These are phyloP conservation scores for Lasioglossum marginatum DNA, from an alignment of 2,888 invertebrate species.

Conservation along the genomic window DNA sequence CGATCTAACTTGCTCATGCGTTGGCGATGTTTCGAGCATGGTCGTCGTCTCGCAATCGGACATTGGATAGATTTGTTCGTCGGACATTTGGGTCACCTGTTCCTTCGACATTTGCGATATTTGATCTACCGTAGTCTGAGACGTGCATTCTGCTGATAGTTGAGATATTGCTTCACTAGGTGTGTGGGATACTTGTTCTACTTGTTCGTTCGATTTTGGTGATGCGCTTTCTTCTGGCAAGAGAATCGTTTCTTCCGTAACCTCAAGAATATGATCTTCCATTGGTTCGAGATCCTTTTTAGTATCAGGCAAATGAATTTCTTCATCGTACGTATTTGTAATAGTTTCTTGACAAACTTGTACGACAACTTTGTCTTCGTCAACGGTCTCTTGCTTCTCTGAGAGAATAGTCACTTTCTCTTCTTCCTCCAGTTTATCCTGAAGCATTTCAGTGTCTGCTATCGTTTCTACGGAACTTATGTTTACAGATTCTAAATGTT, in stretches of 20 bases:
- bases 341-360: conserved; percentile 52
- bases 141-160: conserved; percentile 64
- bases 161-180: conserved; percentile 66
- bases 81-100: conserved; percentile 69
- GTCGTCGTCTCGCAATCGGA: conserved; percentile 74
- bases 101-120: conserved; percentile 52
- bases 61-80: conserved; percentile 75
- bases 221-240: conserved; percentile 61
- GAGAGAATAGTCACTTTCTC: conserved; percentile 39
- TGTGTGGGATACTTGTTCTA: conserved; percentile 59
- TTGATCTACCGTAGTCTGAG: conserved; percentile 58
- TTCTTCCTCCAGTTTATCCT: conserved; percentile 52
- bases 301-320: conserved; percentile 52
- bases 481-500: conserved; percentile 61
- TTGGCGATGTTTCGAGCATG: conserved; percentile 69
- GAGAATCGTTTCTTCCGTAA: conserved; percentile 61
- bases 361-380: conserved; percentile 39
- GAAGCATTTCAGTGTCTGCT: conserved; percentile 57
- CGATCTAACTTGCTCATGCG: conserved; percentile 64
- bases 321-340: conserved; percentile 65
- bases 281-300: conserved; percentile 56
- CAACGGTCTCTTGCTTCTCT: conserved; percentile 53
- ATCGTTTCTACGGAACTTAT: conserved; percentile 59
- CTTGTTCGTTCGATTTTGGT: conserved; percentile 61
- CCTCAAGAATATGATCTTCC: conserved; percentile 59